These are phyloP conservation scores for Petrocephalus schoutedeni DNA, from an alignment of 2,797 vertebrate species.

Conservation along the genomic window DNA sequence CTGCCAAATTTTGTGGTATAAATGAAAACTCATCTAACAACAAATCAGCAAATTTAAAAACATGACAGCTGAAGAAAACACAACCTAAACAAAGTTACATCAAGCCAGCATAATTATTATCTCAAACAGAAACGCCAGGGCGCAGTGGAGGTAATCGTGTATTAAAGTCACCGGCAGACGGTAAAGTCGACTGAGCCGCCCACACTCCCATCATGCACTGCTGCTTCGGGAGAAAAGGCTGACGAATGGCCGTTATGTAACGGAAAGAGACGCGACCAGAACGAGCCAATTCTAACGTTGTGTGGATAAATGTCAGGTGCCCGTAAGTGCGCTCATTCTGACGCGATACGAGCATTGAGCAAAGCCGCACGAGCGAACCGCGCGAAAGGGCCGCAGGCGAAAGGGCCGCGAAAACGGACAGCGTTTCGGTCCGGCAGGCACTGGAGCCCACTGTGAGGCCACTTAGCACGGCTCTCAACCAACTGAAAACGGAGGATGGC, in stretches of 20 bases:
- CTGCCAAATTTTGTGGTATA: neutral
- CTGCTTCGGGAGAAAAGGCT: neutral
- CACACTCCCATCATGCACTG: neutral
- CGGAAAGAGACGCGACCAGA: neutral
- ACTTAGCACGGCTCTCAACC: neutral
- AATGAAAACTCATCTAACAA: neutral
- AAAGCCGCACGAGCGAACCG: neutral
- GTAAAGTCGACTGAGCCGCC: neutral
- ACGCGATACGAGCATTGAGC: neutral
- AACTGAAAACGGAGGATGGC: constrained; percentile 6
- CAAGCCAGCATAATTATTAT: neutral
- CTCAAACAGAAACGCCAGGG: neutral
- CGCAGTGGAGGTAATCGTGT: neutral
- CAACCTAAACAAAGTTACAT: neutral
- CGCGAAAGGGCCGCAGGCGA: neutral
- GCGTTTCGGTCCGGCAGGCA: neutral
- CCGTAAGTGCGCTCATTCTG: neutral
- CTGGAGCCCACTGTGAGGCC: neutral
- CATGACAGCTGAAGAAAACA: neutral
- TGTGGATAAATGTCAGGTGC: neutral
- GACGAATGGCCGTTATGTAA: neutral
- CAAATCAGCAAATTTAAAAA: neutral
- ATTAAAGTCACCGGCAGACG: neutral
- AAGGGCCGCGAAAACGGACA: neutral
- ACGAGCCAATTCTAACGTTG: neutral